phyloP scores from a whole-genome alignment of 2,888 invertebrate genomes.

The Chrysodeixis includens region DNA sequence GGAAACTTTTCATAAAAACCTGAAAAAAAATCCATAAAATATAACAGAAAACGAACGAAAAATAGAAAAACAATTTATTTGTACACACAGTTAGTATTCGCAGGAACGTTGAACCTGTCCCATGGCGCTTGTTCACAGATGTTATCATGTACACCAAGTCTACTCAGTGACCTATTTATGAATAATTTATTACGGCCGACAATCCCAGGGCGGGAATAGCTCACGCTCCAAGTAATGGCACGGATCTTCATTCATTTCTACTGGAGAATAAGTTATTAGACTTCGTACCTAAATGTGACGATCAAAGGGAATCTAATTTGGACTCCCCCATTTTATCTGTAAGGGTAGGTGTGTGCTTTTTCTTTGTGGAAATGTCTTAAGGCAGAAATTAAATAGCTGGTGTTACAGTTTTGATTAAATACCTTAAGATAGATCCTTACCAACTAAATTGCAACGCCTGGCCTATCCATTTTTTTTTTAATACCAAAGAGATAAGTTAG shows the following conservation, averaged over 20 bases:
- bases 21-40: too few species aligned
- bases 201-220: background rate
- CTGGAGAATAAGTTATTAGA: constrained; percentile 2
- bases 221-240: background rate
- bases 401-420: too few species aligned
- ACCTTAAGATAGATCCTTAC: too few species aligned
- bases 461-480: too few species aligned
- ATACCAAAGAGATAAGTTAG: too few species aligned
- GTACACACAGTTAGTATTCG: background rate
- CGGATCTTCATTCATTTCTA: background rate
- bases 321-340: background rate
- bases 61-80: background rate
- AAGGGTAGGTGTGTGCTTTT: background rate
- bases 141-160: constrained; percentile 5
- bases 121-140: background rate
- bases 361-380: too few species aligned
- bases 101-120: background rate
- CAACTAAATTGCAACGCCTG: too few species aligned
- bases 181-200: constrained; percentile 6
- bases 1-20: too few species aligned
- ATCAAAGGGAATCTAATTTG: constrained; percentile 2
- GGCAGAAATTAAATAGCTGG: too few species aligned
- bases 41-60: background rate
- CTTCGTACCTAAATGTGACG: constrained; percentile 1
- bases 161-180: constrained; percentile 6